phyloP scores from a whole-genome alignment of 1,140 invertebrate genomes.

The Rhopalosiphum maidis region DNA sequence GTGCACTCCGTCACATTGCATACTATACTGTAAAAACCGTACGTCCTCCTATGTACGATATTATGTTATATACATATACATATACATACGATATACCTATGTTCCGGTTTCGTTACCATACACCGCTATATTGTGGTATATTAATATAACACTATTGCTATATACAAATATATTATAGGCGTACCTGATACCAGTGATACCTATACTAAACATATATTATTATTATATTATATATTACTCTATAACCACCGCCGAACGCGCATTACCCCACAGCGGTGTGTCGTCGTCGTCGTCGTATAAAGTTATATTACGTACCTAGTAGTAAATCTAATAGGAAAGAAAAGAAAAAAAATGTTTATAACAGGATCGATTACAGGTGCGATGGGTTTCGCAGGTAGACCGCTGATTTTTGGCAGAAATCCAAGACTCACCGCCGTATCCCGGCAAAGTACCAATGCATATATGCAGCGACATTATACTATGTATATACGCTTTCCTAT shows the following conservation, averaged over 20 bases:
- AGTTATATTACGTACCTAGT: neutral
- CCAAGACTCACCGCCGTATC: neutral
- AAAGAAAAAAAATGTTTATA: slow-evolving; percentile 30
- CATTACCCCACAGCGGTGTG: neutral
- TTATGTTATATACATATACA: neutral
- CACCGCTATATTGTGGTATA: neutral
- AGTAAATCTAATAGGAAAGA: slow-evolving; percentile 32
- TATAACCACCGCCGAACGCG: neutral
- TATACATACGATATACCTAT: neutral
- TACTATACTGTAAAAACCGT: neutral
- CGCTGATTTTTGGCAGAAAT: slow-evolving; percentile 45
- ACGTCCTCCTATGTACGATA: neutral
- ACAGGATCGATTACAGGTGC: slow-evolving; percentile 44
- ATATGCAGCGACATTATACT: neutral
- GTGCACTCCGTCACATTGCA: neutral
- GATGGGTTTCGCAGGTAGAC: slow-evolving; percentile 19
- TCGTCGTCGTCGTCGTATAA: neutral
- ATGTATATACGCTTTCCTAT: neutral
- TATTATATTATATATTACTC: neutral
- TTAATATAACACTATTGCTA: neutral
- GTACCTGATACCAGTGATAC: neutral
- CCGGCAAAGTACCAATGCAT: neutral
- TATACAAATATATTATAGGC: neutral
- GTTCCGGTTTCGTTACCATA: neutral
- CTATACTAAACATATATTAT: neutral